phyloP scores from a whole-genome alignment of 2,113 vertebrate genomes.

The Cinclus cinclus region DNA sequence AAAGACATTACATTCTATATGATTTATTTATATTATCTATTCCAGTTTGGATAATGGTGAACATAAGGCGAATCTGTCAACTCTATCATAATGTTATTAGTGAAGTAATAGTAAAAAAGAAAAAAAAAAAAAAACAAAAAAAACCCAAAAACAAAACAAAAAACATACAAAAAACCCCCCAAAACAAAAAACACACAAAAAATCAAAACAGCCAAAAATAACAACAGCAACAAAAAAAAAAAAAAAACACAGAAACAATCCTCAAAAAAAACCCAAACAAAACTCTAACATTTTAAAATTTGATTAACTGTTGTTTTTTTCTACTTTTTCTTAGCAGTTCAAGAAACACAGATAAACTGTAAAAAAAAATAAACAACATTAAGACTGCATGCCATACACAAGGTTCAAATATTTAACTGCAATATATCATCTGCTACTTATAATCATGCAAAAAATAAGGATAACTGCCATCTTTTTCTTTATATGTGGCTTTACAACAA shows the following conservation, averaged over 20 bases:
- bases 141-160: no score
- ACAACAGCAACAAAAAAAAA: no score
- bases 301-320: not conserved
- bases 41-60: not conserved
- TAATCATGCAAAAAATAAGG: not conserved
- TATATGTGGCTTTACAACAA: not conserved
- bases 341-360: not conserved
- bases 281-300: not conserved
- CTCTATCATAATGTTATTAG: not conserved
- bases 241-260: no score
- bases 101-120: not conserved
- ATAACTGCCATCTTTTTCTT: not conserved
- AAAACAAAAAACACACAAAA: no score
- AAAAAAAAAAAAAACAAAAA: not conserved
- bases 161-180: no score
- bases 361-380: not conserved
- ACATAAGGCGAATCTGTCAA: not conserved
- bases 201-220: no score
- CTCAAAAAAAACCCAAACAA: no score
- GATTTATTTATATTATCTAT: not conserved
- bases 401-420: not conserved
- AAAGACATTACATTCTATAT: not conserved
- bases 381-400: rapidly evolving
- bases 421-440: not conserved
- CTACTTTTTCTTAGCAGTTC: not conserved